Percentiles rank a stretch among this genome's conserved stretches.
phyloP scores from a whole-genome alignment of 2,797 vertebrate genomes.

The Ctenosaura bakeri region DNA sequence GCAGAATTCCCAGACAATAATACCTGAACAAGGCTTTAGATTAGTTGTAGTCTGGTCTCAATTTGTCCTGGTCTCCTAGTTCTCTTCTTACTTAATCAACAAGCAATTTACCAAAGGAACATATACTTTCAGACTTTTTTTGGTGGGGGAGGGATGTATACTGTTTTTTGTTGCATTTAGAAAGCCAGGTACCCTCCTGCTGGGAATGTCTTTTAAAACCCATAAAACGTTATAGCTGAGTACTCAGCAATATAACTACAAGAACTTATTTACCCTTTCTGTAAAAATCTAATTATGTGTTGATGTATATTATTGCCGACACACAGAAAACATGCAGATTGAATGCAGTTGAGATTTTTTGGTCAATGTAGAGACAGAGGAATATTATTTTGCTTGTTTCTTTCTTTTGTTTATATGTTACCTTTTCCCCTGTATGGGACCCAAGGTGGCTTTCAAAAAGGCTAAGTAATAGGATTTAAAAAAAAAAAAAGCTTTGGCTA shows the following conservation, averaged over 20 bases:
- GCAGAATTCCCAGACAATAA: not conserved
- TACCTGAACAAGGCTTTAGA: not conserved
- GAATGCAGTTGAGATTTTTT: not conserved
- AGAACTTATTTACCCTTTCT: not conserved
- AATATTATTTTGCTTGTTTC: not conserved
- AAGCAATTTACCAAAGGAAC: not conserved
- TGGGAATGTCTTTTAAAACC: conserved; percentile 1
- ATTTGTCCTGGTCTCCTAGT: not conserved
- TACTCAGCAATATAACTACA: conserved; percentile 5
- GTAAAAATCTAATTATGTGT: not conserved
- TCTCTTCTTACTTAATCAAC: not conserved
- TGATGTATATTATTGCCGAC: not conserved
- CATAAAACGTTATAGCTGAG: not conserved
- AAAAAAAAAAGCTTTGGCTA: not conserved
- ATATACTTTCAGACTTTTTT: not conserved
- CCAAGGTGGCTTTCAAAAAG: too few relatives aligned
- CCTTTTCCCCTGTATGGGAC: too few relatives aligned
- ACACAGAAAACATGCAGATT: not conserved
- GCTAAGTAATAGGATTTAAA: not conserved
- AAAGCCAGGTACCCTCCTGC: not conserved
- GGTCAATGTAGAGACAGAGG: not conserved
- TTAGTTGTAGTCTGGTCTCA: too few relatives aligned
- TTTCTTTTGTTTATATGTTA: too few relatives aligned
- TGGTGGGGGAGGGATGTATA: not conserved
- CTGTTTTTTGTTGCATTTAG: not conserved